Conservation (phyloP, 2,888 invertebrate genomes). For the Drosophila basisetae region DNA sequence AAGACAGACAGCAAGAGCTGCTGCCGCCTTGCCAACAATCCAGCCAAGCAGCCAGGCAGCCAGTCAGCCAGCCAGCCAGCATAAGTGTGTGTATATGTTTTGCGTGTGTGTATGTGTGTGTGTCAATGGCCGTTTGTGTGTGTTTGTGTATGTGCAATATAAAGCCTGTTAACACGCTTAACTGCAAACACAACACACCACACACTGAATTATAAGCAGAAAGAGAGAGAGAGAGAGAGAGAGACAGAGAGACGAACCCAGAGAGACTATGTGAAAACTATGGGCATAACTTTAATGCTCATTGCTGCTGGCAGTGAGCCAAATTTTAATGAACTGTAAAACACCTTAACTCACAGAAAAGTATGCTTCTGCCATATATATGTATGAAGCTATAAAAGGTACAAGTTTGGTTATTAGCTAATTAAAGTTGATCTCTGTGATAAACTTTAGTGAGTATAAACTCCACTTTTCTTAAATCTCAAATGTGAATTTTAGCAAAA, state of each 20-base stretch:
- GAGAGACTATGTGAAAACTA: slow-evolving; percentile 56
- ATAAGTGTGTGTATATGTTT: slow-evolving; percentile 27
- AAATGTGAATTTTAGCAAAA: neutral
- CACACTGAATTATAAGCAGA: slow-evolving; percentile 43
- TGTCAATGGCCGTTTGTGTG: slow-evolving; percentile 26
- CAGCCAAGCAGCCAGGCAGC: slow-evolving; percentile 10
- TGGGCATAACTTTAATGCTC: slow-evolving; percentile 76
- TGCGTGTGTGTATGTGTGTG: slow-evolving; percentile 11
- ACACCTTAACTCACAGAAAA: slow-evolving; percentile 27
- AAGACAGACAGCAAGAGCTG: slow-evolving; percentile 52
- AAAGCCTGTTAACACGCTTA: slow-evolving; percentile 81
- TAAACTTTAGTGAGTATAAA: neutral
- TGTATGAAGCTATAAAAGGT: neutral
- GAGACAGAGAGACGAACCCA: slow-evolving; percentile 42
- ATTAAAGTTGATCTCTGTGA: slow-evolving; percentile 12
- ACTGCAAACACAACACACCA: slow-evolving; percentile 65
- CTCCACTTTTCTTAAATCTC: neutral
- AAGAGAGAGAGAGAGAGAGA: slow-evolving; percentile 47
- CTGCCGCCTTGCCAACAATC: slow-evolving; percentile 19
- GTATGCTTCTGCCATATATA: neutral
- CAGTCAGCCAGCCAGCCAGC: slow-evolving; percentile 29
- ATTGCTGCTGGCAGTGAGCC: slow-evolving; percentile 74
- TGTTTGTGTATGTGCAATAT: slow-evolving; percentile 57
- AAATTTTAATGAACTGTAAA: slow-evolving; percentile 78
- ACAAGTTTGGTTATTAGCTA: slow-evolving; percentile 24